Base-by-base conservation (phyloP, 2,888 invertebrate species). In the Poecilus cupreus region DNA sequence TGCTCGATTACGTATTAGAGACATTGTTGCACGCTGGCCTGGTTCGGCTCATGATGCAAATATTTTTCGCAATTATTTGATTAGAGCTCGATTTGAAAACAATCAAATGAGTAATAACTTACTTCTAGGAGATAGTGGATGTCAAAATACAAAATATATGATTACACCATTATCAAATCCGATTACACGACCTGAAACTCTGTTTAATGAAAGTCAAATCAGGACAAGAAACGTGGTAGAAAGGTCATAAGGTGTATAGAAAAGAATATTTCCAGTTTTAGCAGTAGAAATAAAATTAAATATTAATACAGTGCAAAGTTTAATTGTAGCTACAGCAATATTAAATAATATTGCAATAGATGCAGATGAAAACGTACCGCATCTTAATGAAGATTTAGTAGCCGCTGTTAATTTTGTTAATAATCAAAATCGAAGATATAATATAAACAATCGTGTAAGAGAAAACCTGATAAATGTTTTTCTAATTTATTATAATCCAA, bases 201-300 rank as follows among this genome's bases (percentile, higher is more conserved):
- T 83, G 3, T 86, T 81, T 74, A 85, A 85, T 79, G 85, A 85
- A 80, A 78, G 83, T 1, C 84, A 82, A 24, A 84, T 84, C 16
- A 74, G 85, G 51, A 86, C 85, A 8, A 76, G 86, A 78, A 85
- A 85, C 81, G 78, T 83, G 16, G 46, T 85, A n/a, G 85, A 86
- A 83, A 70, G 86, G 60, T 84, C 77, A 16, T 86, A 85, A 85
- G 85, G 86, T 11, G 82, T 86, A 16, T 81, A 81, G 60, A 86
- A 87, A 81, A 74, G 85, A 77, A 24, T 86, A 72, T 86, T 87
- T 83, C 87, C 87, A 39, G 82, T 85, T 13, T 80, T 87, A 49
- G 83, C 85, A 13, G 24, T 85, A 22, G 87, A 86, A 22, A 83
- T 87, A 32, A 24, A 85, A 10, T 46, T 85, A 4, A 83, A 85